Conservation (phyloP, 2,888 invertebrate genomes). For the Chymomyza procnemis region DNA sequence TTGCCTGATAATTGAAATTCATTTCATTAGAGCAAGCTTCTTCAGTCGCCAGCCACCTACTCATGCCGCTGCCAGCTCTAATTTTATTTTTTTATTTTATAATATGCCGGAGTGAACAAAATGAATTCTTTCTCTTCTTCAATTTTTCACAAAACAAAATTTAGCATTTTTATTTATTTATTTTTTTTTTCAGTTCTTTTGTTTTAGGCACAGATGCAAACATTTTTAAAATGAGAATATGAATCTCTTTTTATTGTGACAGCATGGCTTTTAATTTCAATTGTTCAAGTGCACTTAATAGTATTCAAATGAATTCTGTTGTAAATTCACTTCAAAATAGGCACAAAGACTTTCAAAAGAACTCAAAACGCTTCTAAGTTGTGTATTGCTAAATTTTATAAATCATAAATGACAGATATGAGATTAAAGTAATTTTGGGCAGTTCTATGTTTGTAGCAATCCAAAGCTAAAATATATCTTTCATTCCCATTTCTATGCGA, state of each 20-base stretch:
- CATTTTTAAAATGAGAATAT: not conserved
- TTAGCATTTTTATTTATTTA: not conserved
- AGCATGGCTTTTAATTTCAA: not conserved
- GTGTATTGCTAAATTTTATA: no score
- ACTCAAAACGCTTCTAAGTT: no score
- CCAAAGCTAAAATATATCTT: no score
- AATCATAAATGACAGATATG: no score
- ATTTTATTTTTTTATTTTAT: slow-evolving; percentile 5
- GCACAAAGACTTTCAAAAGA: no score
- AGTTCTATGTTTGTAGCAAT: no score
- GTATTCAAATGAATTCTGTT: not conserved
- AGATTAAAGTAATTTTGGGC: no score
- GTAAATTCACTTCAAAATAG: not conserved
- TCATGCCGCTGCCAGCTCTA: not conserved
- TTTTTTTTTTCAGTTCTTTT: not conserved
- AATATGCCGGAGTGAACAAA: not conserved
- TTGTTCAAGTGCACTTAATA: not conserved
- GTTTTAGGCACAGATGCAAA: not conserved
- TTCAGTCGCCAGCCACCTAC: not conserved
- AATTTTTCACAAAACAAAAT: not conserved
- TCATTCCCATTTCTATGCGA: no score
- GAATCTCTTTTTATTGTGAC: not conserved
- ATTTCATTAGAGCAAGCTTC: slow-evolving; percentile 47
- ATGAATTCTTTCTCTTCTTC: not conserved
- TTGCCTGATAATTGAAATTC: slow-evolving; percentile 57